Evolutionary conservation across 2,113 vertebrate genomes (phyloP).

Genomic region (Panthera tigris): DNA sequence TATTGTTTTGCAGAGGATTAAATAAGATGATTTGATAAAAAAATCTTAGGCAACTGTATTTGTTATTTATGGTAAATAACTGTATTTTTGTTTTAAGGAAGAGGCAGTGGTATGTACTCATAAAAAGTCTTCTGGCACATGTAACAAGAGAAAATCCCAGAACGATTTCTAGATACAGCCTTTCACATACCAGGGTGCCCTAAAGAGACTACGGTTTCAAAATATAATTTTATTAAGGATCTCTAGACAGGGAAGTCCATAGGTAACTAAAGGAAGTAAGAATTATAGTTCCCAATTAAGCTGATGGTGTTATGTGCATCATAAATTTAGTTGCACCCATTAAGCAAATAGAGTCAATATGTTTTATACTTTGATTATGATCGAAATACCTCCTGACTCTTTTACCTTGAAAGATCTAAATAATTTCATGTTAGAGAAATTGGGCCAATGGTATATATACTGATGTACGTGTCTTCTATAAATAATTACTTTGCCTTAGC

Average conservation of each 20-base stretch:
- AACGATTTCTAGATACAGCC: not conserved
- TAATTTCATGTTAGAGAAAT: not conserved
- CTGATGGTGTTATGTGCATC: not conserved
- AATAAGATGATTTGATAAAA: not conserved
- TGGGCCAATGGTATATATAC: not conserved
- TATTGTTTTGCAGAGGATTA: not conserved
- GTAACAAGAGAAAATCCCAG: not conserved
- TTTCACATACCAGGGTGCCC: not conserved
- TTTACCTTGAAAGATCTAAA: not conserved
- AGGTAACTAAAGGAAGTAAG: not conserved
- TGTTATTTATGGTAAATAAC: not conserved
- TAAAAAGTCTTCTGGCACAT: not conserved
- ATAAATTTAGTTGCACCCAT: not conserved
- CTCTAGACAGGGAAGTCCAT: not conserved
- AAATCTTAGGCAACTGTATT: not conserved
- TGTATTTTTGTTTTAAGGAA: not conserved
- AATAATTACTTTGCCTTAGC: constrained; percentile 17
- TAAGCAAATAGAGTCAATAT: not conserved
- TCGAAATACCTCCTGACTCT: not conserved
- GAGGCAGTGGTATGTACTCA: not conserved
- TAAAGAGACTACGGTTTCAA: not conserved
- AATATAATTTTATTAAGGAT: not conserved
- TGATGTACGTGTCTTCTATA: not conserved
- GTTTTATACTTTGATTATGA: not conserved
- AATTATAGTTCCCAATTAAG: not conserved